Evolutionary conservation across 1,140 invertebrate species (phyloP).

Genomic region (Ostrea denselamellosa): DNA sequence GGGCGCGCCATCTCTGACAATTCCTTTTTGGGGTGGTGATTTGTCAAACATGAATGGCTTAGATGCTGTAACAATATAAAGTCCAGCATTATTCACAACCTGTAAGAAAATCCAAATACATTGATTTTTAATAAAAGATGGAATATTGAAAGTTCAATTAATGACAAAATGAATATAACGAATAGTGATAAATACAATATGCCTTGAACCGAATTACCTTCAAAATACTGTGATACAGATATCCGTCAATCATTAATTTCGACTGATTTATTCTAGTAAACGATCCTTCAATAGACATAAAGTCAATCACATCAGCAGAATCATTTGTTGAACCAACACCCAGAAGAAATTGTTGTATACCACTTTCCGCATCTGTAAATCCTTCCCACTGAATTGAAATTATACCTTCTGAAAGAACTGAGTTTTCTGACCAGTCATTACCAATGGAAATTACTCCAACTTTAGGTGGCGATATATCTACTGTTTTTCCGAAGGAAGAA

Average conservation of each 20-base stretch:
- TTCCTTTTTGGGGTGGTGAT: background rate
- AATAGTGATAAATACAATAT: background rate
- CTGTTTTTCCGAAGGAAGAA: background rate
- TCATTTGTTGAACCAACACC: background rate
- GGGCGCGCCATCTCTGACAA: background rate
- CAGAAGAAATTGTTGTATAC: background rate
- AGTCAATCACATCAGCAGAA: background rate
- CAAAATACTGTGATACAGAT: background rate
- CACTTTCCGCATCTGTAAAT: slow-evolving; percentile 56
- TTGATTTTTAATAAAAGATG: background rate
- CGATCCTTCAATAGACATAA: background rate
- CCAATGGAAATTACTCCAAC: slow-evolving; percentile 46
- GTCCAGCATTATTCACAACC: background rate
- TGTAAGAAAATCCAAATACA: background rate
- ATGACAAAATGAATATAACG: background rate
- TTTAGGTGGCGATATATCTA: slow-evolving; percentile 43
- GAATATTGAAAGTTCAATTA: background rate
- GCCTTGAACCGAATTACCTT: background rate
- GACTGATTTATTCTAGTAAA: background rate
- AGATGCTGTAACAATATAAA: background rate
- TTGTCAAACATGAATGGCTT: background rate
- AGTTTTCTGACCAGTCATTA: background rate
- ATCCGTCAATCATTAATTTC: background rate
- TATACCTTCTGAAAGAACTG: slow-evolving; percentile 27
- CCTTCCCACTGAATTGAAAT: slow-evolving; percentile 57